Base-by-base conservation (phyloP, 2,888 invertebrate genomes). In the Venusia cambrica region DNA sequence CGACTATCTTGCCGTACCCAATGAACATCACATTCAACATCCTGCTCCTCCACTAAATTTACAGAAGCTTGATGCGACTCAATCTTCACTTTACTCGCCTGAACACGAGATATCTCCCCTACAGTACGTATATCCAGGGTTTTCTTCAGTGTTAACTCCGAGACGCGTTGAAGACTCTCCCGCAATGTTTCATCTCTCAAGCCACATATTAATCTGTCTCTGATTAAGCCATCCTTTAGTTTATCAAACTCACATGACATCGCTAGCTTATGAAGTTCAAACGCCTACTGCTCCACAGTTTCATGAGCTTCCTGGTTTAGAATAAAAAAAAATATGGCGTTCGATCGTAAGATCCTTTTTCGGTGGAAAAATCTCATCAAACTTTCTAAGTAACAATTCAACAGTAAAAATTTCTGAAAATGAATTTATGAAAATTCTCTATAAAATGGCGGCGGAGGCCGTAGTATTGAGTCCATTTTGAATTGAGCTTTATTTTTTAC, bases 161-260 rank as follows among this genome's bases (percentile, higher is more conserved):
- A 12, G 34, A 48, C 51, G 4, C 49, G 9, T 7, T 49, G 16
- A 10, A 52, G 11, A 12, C 52, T 8, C 30, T 48, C 53, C 8
- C 46, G 21, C 5, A 56, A 7, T 0, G 14, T 17, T 1, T 5
- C 30, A 4, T 48, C 44, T 12, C 7, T 24, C 2, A 57, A 18
- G 0, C 54, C 51, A 34, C 54, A 54, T 13, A 54, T 49, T 14
- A 57, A 28, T 5, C 45, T 25, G 20, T 49, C 49, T 11, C 38
- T 21, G 1, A 51, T 28, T n/a, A 53, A 21, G 8, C 50, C 48
- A 15, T 41, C 35, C 1, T 28, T 27, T 4, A 57, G 30, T 2
- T 38, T 32, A 22, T 35, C 31, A 14, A 57, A 54, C 2, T 54
- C 50, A 30, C 54, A 54, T 10, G 18, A 18, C 22, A 47, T 5